Conservation (phyloP, 2,113 vertebrate genomes). For the Sphyrna mokarran region DNA sequence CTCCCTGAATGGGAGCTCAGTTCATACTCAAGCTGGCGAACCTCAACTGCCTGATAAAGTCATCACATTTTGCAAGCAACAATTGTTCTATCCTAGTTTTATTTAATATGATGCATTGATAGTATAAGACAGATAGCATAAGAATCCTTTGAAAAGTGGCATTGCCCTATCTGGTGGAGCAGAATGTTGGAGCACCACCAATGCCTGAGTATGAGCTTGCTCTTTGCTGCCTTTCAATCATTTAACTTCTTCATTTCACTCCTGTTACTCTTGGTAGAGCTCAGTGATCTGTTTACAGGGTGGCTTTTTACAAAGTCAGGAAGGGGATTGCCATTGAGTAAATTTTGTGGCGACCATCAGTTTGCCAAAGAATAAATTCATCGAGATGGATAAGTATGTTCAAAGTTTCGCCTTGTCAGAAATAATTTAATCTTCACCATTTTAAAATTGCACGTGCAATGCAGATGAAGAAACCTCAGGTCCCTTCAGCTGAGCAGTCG, state of each 20-base stretch:
- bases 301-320: neutral
- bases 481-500: conserved; percentile 17
- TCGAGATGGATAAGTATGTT: neutral
- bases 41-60: too few species aligned
- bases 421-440: neutral
- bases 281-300: neutral
- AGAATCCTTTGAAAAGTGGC: neutral
- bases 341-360: neutral
- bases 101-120: neutral
- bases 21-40: too few species aligned
- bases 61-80: neutral
- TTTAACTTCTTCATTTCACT: neutral
- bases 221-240: neutral
- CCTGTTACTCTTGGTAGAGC: neutral
- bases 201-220: neutral
- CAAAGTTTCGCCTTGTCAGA: neutral
- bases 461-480: neutral
- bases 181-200: neutral
- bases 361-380: neutral
- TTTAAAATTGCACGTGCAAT: neutral
- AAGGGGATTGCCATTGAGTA: neutral
- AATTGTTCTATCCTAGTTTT: neutral
- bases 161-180: neutral
- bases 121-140: neutral
- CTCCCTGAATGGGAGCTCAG: too few species aligned